Evolutionary conservation across 2,888 invertebrate genomes (phyloP).

Genomic region (Allygus modestus): DNA sequence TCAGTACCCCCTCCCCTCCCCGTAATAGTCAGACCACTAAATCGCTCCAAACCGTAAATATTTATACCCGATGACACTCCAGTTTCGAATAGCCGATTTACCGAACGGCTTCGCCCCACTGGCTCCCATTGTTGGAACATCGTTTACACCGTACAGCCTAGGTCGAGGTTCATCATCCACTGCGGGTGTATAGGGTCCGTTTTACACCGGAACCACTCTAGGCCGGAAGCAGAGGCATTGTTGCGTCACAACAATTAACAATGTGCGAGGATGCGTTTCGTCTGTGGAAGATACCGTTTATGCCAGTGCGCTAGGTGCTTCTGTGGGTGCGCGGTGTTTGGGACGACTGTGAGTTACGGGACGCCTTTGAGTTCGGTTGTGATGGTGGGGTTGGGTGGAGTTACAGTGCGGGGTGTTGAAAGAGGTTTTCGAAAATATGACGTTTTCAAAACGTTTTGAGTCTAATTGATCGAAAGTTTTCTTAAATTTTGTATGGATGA

Average conservation of each 20-base stretch:
- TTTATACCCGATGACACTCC: no score
- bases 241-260: slow-evolving; percentile 62
- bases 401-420: neutral
- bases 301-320: slow-evolving; percentile 19
- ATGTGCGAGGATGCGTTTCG: slow-evolving; percentile 63
- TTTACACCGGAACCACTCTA: slow-evolving; percentile 13
- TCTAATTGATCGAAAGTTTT: no score
- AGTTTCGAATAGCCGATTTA: no score
- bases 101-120: no score
- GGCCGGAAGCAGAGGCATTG: slow-evolving; percentile 58
- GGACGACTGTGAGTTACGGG: neutral
- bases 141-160: no score
- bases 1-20: no score
- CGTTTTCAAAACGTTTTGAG: no score
- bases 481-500: no score
- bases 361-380: slow-evolving; percentile 4
- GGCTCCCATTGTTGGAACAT: no score
- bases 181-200: neutral
- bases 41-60: no score
- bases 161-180: neutral
- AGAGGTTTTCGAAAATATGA: no score
- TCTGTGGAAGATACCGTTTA: slow-evolving; percentile 52
- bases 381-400: neutral
- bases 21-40: no score
- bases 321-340: neutral